Evolutionary conservation across 2,888 invertebrate species (phyloP).

Genomic region (Parnassius smintheus): DNA sequence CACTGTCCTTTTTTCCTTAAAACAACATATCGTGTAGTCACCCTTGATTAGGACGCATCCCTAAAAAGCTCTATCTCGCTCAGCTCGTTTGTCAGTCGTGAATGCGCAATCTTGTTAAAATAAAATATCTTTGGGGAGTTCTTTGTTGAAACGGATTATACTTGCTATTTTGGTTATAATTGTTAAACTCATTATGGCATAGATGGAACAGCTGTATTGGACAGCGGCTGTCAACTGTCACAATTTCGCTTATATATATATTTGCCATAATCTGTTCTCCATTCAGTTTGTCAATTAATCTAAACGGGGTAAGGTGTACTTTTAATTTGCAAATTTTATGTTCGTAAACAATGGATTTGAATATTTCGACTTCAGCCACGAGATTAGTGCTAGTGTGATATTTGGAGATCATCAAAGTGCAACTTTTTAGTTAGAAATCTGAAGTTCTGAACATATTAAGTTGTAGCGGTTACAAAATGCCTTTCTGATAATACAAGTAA

Average conservation of each 20-base stretch:
- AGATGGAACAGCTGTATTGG: background rate
- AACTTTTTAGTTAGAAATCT: conserved; percentile 16
- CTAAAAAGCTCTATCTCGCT: no score
- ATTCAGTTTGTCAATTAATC: conserved; percentile 16
- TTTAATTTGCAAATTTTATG: background rate
- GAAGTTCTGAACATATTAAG: conserved; percentile 10
- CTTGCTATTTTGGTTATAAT: background rate
- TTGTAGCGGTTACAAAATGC: background rate
- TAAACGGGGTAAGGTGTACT: background rate
- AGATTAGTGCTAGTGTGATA: conserved; percentile 9
- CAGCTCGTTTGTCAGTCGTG: no score
- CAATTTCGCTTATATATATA: conserved; percentile 8
- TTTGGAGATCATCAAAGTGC: conserved; percentile 6
- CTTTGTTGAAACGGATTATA: no score
- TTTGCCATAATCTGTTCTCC: conserved; percentile 21
- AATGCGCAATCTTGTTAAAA: no score
- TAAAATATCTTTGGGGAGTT: no score
- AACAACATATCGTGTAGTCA: no score
- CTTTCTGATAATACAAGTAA: conserved; percentile 16
- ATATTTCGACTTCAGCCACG: background rate
- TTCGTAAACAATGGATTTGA: conserved; percentile 16
- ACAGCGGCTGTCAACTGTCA: conserved; percentile 8
- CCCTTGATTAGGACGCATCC: no score
- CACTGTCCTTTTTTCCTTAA: no score
- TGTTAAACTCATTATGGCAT: background rate